A percentile compares a stretch with the other conserved stretches of the same genome.
phyloP scores from a whole-genome alignment of 2,797 vertebrate species.

The Phrynocephalus guinanensis region DNA sequence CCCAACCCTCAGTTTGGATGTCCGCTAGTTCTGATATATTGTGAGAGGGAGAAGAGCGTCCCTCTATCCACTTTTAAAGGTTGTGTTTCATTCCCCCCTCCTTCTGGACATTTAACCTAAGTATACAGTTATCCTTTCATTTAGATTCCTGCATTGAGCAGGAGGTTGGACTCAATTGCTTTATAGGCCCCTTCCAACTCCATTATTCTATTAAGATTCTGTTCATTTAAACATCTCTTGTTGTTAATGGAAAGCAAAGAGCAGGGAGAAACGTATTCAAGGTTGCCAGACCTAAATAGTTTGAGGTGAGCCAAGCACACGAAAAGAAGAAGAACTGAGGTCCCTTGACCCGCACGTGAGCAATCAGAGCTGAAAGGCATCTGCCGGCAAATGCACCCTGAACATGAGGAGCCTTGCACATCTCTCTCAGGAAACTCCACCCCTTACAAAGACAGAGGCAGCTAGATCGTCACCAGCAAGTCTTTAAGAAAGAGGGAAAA shows the following conservation, averaged over 20 bases:
- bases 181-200: too few relatives aligned
- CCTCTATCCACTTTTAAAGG: too few relatives aligned
- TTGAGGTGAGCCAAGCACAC: not conserved
- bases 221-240: too few relatives aligned
- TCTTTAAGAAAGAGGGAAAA: not conserved
- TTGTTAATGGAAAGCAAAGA: too few relatives aligned
- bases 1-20: too few relatives aligned
- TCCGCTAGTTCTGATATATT: too few relatives aligned
- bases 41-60: too few relatives aligned
- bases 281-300: not conserved
- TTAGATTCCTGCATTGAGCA: too few relatives aligned
- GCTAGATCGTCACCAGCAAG: not conserved
- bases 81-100: not conserved
- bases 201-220: too few relatives aligned
- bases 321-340: not conserved
- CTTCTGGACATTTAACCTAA: not conserved
- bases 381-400: not conserved
- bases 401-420: not conserved
- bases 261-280: too few relatives aligned
- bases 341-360: not conserved
- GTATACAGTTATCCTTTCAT: too few relatives aligned
- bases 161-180: too few relatives aligned
- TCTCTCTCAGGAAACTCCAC: slow-evolving; percentile 42
- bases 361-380: not conserved
- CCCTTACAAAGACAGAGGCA: slow-evolving; percentile 11